Base-by-base conservation (phyloP, 2,888 invertebrate genomes). In the Mythimna impura region DNA sequence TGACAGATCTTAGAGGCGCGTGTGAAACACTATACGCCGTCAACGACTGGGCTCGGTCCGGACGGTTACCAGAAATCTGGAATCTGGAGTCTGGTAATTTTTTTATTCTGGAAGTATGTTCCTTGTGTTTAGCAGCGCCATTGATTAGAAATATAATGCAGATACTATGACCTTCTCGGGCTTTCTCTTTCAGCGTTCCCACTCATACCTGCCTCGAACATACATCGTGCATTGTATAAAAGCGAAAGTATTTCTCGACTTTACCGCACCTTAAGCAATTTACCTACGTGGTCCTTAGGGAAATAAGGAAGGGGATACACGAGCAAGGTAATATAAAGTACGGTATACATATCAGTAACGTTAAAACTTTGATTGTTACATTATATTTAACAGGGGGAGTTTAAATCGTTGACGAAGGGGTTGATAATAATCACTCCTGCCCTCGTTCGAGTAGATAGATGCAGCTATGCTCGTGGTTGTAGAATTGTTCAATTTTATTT, bases 341-440 rank as follows among this genome's bases (percentile, higher is more conserved):
- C 52, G 22, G 36, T 54, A 20, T 22, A 61, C 60, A 62, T 68
- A 63, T 66, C 63, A 66, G 83, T 34, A 36, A 54, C 22, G 80
- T 66, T 73, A 60, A 70, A 85, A 83, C 84, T 83, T 83, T 83
- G 76, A 83, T 74, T 83, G 76, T 83, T 66, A 82, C 85, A 74
- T 82, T 85, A 75, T 52, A 79, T 83, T 76, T 82, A 54, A 83
- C 58, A 64, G 69, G 63, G 25, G 14, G 80, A 83, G 80, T 83
- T 85, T 76, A 76, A 83, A 83, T 67, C 61, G 73, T 58, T 71
- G n/a, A 10, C 30, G 58, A 66, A 71, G 57, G 73, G 71, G 64
- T 67, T 71, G 40, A 54, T 60, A 57, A 65, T 73, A 73, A 76
- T 80, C 67, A 82, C 58, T n/a, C n/a, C 57, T 52, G 17, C 12